Base-by-base conservation (phyloP, 2,888 invertebrate species). In the Cartodere bifasciata region DNA sequence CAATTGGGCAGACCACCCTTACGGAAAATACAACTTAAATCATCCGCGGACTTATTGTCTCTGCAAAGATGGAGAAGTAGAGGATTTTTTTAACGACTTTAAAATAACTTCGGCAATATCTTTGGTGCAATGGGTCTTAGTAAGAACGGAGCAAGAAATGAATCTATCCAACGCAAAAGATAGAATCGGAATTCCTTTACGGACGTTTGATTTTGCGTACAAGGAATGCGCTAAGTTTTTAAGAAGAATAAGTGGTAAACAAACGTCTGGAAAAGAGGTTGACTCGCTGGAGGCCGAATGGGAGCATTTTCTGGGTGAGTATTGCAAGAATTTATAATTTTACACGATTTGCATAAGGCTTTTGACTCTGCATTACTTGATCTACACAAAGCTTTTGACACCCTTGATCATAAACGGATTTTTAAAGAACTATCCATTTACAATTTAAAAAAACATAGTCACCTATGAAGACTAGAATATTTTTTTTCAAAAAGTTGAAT, bases 71-170 rank as follows among this genome's bases (percentile, higher is more conserved):
- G 66, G 67, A 13, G 75, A 75, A 42, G 53, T 65, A 24, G 64
- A 66, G 31, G 66, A 64, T 14, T 78, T 79, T 49, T 53, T 69
- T 33, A 68, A 69, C 41, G 86, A 90, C 53, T 91, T 74, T 52
- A 72, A 77, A 49, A 62, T 78, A 31, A 85, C 85, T 3, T 79
- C 85, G 3, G 83, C 85, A 41, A 72, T 79, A 28, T 76, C 77
- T 40, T 60, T 87, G 31, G 55, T 90, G 22, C 77, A 77, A 49
- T 80, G 70, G 62, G 62, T 72, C 30, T 58, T 64, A 2, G 42
- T 44, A 23, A 35, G 31, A 4, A 46, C 39, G 2, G 40, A 38
- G 28, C 46, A 44, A 34, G 38, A 37, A 32, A 60, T 60, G 7
- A 50, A 73, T n/a, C 64, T 72, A 44, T 48, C 56, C 9, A 49